Conservation (phyloP, 92 coral and sea anemone genomes). For the Actinostola sp. region DNA sequence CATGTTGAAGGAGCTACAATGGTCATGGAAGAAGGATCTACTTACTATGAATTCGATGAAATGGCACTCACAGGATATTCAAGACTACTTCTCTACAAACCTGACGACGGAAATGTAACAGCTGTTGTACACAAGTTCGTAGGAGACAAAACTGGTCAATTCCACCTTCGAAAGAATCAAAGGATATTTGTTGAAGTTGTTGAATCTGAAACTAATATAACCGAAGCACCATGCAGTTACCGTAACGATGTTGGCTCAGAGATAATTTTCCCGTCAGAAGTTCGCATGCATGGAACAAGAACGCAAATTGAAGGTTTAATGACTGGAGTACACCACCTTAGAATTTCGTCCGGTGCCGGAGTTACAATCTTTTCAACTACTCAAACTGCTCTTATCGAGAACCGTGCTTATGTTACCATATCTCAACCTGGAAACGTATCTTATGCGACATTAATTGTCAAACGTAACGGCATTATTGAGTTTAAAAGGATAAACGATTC, state of each 20-base stretch:
- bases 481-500: slow-evolving; percentile 50
- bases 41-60: slow-evolving; percentile 64
- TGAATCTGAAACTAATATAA: slow-evolving; percentile 57
- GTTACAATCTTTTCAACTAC: slow-evolving; percentile 58
- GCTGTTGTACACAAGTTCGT: slow-evolving; percentile 53
- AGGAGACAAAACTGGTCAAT: slow-evolving; percentile 70
- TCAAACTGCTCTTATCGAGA: slow-evolving; percentile 64
- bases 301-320: slow-evolving; percentile 52
- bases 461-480: slow-evolving; percentile 48
- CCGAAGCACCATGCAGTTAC: slow-evolving; percentile 72
- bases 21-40: slow-evolving; percentile 63
- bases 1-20: slow-evolving; percentile 60
- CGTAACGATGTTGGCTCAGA: slow-evolving; percentile 61
- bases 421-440: slow-evolving; percentile 72
- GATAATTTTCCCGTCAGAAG: slow-evolving; percentile 56
- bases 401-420: slow-evolving; percentile 42
- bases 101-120: slow-evolving; percentile 32
- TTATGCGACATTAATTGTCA: slow-evolving; percentile 51
- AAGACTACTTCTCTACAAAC: slow-evolving; percentile 58
- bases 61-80: slow-evolving; percentile 64
- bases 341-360: slow-evolving; percentile 44
- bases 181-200: slow-evolving; percentile 58
- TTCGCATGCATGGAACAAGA: slow-evolving; percentile 68
- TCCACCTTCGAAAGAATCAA: slow-evolving; percentile 56
- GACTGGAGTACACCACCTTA: slow-evolving; percentile 61